phyloP scores from a whole-genome alignment of 2,888 invertebrate genomes.

The Metopia argyrocephala region DNA sequence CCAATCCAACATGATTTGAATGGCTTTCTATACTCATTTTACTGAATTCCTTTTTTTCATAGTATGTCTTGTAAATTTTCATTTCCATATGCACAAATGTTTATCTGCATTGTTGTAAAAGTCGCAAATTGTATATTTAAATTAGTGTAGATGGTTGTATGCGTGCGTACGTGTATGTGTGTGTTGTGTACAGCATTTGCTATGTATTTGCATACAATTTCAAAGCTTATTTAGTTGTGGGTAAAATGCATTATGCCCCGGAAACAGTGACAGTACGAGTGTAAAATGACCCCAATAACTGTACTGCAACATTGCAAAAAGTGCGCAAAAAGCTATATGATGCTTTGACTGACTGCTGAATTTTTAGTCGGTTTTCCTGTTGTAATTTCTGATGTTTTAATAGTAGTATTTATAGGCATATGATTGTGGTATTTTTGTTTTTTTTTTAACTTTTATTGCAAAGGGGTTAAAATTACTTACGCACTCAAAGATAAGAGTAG shows the following conservation, averaged over 20 bases:
- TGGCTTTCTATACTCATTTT: constrained; percentile 23
- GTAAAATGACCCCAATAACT: constrained; percentile 44
- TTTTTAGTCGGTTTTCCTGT: background rate
- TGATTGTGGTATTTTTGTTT: background rate
- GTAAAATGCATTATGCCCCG: constrained; percentile 56
- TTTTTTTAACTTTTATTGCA: background rate
- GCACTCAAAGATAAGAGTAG: background rate
- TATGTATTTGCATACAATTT: constrained; percentile 38
- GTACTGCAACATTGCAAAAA: constrained; percentile 28
- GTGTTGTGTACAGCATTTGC: too few species aligned
- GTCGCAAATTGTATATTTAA: background rate
- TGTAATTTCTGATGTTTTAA: constrained; percentile 19
- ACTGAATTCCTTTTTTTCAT: background rate
- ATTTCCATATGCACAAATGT: constrained; percentile 2
- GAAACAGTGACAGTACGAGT: constrained; percentile 54
- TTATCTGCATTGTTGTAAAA: background rate
- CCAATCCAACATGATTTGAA: constrained; percentile 16
- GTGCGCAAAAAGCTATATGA: constrained; percentile 53
- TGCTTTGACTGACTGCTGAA: constrained; percentile 35
- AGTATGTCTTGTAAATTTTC: constrained; percentile 21
- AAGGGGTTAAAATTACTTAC: background rate
- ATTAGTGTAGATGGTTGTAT: background rate
- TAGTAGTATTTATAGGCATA: background rate
- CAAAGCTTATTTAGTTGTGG: constrained; percentile 55
- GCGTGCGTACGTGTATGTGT: background rate